These are phyloP conservation scores for Aphelenchoides fujianensis DNA, from an alignment of 1,140 invertebrate species.

Conservation along the genomic window DNA sequence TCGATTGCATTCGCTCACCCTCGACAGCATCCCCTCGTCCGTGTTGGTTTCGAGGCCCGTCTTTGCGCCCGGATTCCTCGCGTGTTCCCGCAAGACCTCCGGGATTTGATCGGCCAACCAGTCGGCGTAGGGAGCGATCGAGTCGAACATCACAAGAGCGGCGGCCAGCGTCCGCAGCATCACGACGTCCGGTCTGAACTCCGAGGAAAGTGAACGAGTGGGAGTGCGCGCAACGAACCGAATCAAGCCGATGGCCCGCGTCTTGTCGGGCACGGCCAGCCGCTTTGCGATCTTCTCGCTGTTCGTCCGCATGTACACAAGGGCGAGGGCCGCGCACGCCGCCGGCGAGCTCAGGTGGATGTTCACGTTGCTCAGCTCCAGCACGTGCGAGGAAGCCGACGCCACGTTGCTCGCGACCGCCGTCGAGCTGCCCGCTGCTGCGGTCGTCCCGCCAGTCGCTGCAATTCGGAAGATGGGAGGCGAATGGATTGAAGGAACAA, in stretches of 20 bases:
- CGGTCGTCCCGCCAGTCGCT: too few relatives aligned
- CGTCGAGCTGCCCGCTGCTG: neutral
- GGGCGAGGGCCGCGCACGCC: constrained; percentile 18
- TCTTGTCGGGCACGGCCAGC: neutral
- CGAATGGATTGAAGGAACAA: too few relatives aligned
- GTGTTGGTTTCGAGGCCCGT: neutral
- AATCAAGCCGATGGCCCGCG: constrained; percentile 6
- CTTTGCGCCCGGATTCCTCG: neutral
- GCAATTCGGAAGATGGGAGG: too few relatives aligned
- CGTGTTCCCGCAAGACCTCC: neutral
- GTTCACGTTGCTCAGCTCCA: constrained; percentile 16
- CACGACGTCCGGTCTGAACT: constrained; percentile 10
- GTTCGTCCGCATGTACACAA: constrained; percentile 23
- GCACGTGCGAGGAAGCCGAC: constrained; percentile 3
- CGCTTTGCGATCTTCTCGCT: constrained; percentile 12
- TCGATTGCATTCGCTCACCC: neutral
- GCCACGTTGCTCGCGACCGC: neutral
- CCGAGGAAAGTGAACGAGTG: neutral
- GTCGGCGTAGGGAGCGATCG: neutral
- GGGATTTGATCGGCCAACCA: constrained; percentile 13
- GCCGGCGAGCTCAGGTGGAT: constrained; percentile 21
- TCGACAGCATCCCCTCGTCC: constrained; percentile 8
- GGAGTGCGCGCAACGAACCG: neutral
- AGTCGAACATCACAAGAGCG: constrained; percentile 6
- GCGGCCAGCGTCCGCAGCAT: constrained; percentile 6